Evolutionary conservation across 92 coral and sea anemone genomes (phyloP).

Genomic region (Ricordea florida): DNA sequence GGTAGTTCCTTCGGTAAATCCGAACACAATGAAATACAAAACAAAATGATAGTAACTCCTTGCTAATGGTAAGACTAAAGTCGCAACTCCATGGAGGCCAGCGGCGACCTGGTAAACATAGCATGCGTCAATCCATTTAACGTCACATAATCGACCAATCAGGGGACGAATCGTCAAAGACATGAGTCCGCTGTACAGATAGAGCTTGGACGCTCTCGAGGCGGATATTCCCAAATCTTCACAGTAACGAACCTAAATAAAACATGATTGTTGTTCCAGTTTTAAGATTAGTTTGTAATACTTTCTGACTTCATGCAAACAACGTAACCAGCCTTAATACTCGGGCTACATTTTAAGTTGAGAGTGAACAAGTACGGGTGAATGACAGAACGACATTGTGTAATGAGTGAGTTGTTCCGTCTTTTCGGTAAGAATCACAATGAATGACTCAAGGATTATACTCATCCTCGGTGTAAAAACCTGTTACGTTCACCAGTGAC

Average conservation of each 20-base stretch:
- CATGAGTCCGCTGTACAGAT: conserved; percentile 9
- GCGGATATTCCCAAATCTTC: conserved; percentile 8
- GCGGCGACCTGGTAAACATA: conserved; percentile 31
- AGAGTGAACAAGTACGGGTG: too few relatives aligned
- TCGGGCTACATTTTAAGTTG: too few relatives aligned
- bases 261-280: background rate
- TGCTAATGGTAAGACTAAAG: conserved; percentile 7
- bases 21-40: conserved; percentile 1
- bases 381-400: too few relatives aligned
- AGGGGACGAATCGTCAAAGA: conserved; percentile 16
- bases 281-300: too few relatives aligned
- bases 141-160: conserved; percentile 26
- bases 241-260: conserved; percentile 19
- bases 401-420: too few relatives aligned
- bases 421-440: too few relatives aligned
- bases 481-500: too few relatives aligned
- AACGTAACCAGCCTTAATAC: too few relatives aligned
- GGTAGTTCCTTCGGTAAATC: conserved; percentile 7
- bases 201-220: conserved; percentile 2
- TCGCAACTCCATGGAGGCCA: background rate
- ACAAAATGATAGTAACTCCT: background rate
- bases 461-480: too few relatives aligned
- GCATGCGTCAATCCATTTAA: background rate
- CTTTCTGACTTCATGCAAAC: too few relatives aligned
- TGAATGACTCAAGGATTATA: too few relatives aligned